Evolutionary conservation across 2,888 invertebrate genomes (phyloP), one percentile per base, ranked within the genome.

Genomic region (Apamea monoglypha): DNA sequence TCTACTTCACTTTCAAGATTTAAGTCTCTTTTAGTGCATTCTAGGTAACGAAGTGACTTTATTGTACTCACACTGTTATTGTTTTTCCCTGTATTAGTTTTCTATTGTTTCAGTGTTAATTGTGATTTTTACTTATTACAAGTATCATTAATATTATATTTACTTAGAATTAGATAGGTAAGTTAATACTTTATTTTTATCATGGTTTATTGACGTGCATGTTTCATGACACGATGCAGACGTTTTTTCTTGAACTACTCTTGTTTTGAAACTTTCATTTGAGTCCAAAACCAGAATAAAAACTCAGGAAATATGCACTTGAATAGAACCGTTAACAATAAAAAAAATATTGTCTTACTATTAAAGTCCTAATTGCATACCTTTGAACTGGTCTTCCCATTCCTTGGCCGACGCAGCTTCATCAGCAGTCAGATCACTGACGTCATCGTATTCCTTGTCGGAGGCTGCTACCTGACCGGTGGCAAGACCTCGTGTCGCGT

Each of bases 301-400:
- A 14, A 29, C 12, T 14, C 7, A 8, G 2, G 4, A 32, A 25
- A 32, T 53, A 47, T 25, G 16, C 14, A 72, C 3, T 25, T 18
- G 25, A 32, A 18, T 18, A 36, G 14, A 36, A 12, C 2, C 3
- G 0, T n/a, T n/a, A 59, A 21, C 5, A 18, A 29, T 25, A 29
- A 71, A 32, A 32, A 32, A 32, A 32, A 32, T 32, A 56, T 36
- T 18, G 6, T 8, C 6, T 59, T 16, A 21, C 0, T 36, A 21
- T 25, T 25, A 21, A 67, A 21, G 25, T 32, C 40, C 18, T 36
- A 3, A 12, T 10, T n/a, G 70, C 82, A 56, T 89, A 97, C 96
- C 96, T 94, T 94, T 96, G 90, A 96, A 96, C 82, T 96, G 96
- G 2, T 96, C 96, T 85, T 97, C 96, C 96, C 96, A 97, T 89